Evolutionary conservation across 2,888 invertebrate genomes (phyloP).

Genomic region (Cartodere bifasciata): DNA sequence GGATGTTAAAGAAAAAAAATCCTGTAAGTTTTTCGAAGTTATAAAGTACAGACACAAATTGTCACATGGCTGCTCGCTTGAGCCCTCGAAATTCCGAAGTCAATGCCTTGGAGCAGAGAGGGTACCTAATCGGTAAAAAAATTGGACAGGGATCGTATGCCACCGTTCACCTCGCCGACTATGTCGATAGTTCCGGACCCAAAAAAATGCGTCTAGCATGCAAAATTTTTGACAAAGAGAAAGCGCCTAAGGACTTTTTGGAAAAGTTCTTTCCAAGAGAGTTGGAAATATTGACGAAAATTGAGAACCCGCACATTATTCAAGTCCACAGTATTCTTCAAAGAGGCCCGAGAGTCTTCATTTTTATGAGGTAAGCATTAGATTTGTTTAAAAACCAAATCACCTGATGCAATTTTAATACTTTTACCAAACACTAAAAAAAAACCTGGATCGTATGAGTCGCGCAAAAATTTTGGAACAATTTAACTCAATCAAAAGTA

Average conservation of each 20-base stretch:
- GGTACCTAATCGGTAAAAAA: conserved; percentile 73
- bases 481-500: conserved; percentile 8
- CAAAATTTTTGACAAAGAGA: conserved; percentile 84
- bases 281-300: conserved; percentile 75
- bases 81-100: conserved; percentile 73
- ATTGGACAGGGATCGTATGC: conserved; percentile 89
- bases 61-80: conserved; percentile 54
- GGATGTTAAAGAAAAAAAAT: conserved; percentile 10
- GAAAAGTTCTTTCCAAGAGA: conserved; percentile 90
- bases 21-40: conserved; percentile 5
- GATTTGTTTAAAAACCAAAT: conserved; percentile 1
- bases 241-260: conserved; percentile 79
- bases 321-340: conserved; percentile 80
- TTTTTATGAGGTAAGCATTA: conserved; percentile 60
- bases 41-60: conserved; percentile 1
- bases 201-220: conserved; percentile 70
- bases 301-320: conserved; percentile 84
- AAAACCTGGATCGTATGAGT: too few species aligned
- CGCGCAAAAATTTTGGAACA: conserved; percentile 1
- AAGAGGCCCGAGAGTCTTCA: conserved; percentile 71
- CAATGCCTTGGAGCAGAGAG: conserved; percentile 71
- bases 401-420: background rate
- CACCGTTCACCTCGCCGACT: conserved; percentile 76
- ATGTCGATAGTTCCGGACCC: conserved; percentile 56
- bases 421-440: too few species aligned